A percentile compares a stretch with the other conserved stretches of the same genome.
phyloP scores from a whole-genome alignment of 2,888 invertebrate species.

The Tetragnatha montana region DNA sequence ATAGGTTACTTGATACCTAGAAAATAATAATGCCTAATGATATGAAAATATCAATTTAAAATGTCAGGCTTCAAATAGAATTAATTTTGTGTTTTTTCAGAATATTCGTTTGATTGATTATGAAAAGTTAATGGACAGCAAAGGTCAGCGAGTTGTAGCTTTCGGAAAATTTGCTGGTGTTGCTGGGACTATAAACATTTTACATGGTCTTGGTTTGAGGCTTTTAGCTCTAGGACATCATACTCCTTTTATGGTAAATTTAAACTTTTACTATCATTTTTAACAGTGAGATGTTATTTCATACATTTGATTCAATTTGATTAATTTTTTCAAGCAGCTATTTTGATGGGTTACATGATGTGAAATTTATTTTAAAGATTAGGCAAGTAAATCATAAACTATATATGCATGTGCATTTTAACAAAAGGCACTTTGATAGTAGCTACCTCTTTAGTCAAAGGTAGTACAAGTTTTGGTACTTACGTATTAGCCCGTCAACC shows the following conservation, averaged over 20 bases:
- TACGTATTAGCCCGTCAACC: too few relatives aligned
- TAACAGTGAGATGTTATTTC: not conserved
- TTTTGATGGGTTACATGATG: conserved; percentile 14
- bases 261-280: not conserved
- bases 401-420: conserved; percentile 6
- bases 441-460: too few relatives aligned
- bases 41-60: not conserved
- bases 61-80: too few relatives aligned
- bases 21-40: not conserved
- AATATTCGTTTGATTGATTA: conserved; percentile 98
- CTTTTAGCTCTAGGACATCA: conserved; percentile 97
- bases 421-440: not conserved
- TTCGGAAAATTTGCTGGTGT: conserved; percentile 99
- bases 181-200: conserved; percentile 98
- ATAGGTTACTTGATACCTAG: not conserved
- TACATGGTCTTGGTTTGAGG: conserved; percentile 96
- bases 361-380: conserved; percentile 1
- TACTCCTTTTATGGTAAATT: conserved; percentile 95
- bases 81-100: conserved; percentile 75
- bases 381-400: conserved; percentile 45
- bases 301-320: not conserved
- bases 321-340: conserved; percentile 40
- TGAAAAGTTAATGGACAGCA: conserved; percentile 93
- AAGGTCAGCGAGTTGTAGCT: conserved; percentile 94
- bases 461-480: too few relatives aligned